Evolutionary conservation across 2,797 vertebrate species (phyloP).

Genomic region (Rhynchotus rufescens): DNA sequence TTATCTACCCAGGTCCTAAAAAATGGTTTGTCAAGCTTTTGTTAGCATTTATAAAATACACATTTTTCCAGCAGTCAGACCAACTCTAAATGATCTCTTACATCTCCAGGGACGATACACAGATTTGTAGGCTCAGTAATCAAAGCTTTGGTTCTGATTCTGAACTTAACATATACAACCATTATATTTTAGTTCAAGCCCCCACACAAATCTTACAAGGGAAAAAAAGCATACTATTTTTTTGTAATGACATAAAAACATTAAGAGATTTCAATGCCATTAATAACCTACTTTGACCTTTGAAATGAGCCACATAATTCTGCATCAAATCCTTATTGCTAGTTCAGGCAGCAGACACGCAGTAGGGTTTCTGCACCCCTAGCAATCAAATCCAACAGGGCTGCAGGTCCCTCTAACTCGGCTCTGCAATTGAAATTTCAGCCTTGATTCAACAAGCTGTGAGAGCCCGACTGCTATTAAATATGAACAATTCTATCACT

Average conservation of each 20-base stretch:
- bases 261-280: not conserved
- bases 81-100: not conserved
- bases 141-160: not conserved
- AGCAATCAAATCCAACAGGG: rapidly evolving
- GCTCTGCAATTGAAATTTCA: not conserved
- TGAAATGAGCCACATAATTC: not conserved
- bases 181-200: not conserved
- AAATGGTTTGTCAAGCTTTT: conserved; percentile 9
- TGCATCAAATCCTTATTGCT: not conserved
- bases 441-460: not conserved
- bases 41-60: not conserved
- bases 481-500: not conserved
- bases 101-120: not conserved
- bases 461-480: not conserved
- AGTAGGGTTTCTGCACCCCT: not conserved
- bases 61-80: not conserved
- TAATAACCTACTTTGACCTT: not conserved
- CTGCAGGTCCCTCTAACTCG: not conserved
- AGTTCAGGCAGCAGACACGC: not conserved
- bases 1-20: not conserved
- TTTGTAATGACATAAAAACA: not conserved
- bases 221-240: not conserved
- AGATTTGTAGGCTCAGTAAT: not conserved
- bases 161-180: not conserved
- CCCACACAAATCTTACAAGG: not conserved